Base-by-base conservation (phyloP, 2,113 vertebrate species). In the Chinchilla lanigera region DNA sequence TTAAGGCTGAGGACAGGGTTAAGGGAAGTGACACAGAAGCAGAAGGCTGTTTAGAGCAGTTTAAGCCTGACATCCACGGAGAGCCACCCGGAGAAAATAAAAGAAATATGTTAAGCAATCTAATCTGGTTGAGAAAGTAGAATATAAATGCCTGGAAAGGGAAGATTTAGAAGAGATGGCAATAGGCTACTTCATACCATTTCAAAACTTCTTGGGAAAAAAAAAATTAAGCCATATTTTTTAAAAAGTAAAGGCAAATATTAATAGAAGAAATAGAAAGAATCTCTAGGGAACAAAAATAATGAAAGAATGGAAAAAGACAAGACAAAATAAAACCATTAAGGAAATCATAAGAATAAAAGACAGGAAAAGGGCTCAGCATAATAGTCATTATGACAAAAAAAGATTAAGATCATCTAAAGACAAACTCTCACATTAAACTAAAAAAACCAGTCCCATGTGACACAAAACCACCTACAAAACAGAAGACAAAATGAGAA, bases 391-490 rank as follows among this genome's bases (percentile, higher is more conserved):
- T 3, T 89, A 73, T 41, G 38, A 41, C 0, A 67, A 73, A 88
- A 90, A 86, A 44, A 52, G 2, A 5, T 60, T 19, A 92, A 80
- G 63, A 38, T 85, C 20, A 84, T 41, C 24, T 71, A 65, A 56
- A 92, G 17, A 80, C 20, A 85, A 73, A 88, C 30, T 77, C 38
- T 80, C 8, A 52, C 5, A 65, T 0, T n/a, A 38, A 38, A 89
- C 50, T 91, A 58, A 89, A 85, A 85, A 58, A 81, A 41, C 1
- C 60, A 71, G 28, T 75, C 24, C 80, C 33, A 52, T 50, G 13
- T 33, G 80, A 94, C 41, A 82, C 24, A 78, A 73, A 89, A 71
- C 78, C 26, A 90, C 47, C 81, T 35, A 86, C 81, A 77, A 88
- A 63, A 61, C 28, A 28, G 30, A 89, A 47, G 56, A 93, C 38